These are phyloP conservation scores for Erethizon dorsatum DNA, from an alignment of 2,797 vertebrate genomes.

Conservation along the genomic window DNA sequence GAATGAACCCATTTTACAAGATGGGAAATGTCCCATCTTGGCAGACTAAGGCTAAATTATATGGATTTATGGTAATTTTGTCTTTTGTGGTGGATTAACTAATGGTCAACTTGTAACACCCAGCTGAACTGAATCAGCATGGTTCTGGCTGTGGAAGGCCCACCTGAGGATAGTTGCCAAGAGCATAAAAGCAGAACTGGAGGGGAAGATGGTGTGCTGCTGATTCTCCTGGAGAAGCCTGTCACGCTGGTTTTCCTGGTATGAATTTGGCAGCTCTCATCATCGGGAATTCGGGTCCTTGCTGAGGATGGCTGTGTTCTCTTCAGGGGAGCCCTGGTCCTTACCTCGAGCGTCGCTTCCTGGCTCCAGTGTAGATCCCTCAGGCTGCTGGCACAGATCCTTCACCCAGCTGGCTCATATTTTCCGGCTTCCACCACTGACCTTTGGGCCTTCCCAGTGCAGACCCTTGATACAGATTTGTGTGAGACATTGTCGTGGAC, in stretches of 20 bases:
- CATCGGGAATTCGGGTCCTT: neutral
- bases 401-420: no score
- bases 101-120: neutral
- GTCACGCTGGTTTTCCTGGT: neutral
- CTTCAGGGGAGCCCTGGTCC: neutral
- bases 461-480: no score
- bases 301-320: neutral
- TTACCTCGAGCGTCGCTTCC: neutral
- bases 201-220: neutral
- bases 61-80: neutral
- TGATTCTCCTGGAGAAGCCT: neutral
- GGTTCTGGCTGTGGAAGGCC: neutral
- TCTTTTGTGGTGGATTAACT: neutral
- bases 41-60: neutral
- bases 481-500: no score
- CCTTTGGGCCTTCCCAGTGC: no score
- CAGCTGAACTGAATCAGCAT: neutral
- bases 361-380: neutral
- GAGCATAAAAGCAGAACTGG: neutral
- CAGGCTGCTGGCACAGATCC: neutral
- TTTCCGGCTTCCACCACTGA: no score
- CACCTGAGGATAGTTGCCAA: neutral
- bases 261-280: neutral
- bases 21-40: neutral
- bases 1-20: neutral